A percentile compares a stretch with the other conserved stretches of the same genome.
These are phyloP conservation scores for Eretmochelys imbricata DNA, from an alignment of 2,113 vertebrate genomes.

Conservation along the genomic window DNA sequence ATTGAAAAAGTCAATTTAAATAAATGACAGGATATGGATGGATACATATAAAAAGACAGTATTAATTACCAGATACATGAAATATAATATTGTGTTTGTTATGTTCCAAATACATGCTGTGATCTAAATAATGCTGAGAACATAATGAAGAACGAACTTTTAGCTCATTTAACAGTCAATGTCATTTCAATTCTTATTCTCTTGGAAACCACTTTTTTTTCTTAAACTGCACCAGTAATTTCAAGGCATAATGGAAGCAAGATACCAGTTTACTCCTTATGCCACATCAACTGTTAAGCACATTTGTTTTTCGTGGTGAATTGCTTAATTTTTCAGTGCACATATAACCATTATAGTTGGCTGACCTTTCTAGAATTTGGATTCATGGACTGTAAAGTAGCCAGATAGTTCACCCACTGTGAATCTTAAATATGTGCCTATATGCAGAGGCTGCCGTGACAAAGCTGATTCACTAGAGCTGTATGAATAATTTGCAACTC, in stretches of 20 bases:
- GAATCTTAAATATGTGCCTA: not conserved
- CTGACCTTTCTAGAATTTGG: not conserved
- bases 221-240: slow-evolving; percentile 43
- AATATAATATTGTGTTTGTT: not conserved
- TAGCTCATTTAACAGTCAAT: not conserved
- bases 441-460: not conserved
- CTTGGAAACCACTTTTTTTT: not conserved
- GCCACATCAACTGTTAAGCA: not conserved
- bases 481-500: not conserved
- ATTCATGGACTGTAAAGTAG: not conserved
- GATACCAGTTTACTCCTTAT: not conserved
- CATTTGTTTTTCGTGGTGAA: slow-evolving; percentile 36
- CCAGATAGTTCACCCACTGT: not conserved
- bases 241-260: not conserved
- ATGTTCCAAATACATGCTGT: slow-evolving; percentile 12
- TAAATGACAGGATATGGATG: fast-evolving
- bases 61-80: slow-evolving; percentile 17
- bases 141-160: slow-evolving; percentile 19
- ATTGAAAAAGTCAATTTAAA: not conserved
- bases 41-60: not conserved
- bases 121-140: slow-evolving; percentile 26
- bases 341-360: slow-evolving; percentile 7
- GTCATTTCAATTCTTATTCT: not conserved
- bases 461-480: not conserved
- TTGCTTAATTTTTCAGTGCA: slow-evolving; percentile 5